A percentile compares a stretch with the other conserved stretches of the same genome.
These are phyloP conservation scores for Semaprochilodus insignis DNA, from an alignment of 2,797 vertebrate genomes.

Conservation along the genomic window DNA sequence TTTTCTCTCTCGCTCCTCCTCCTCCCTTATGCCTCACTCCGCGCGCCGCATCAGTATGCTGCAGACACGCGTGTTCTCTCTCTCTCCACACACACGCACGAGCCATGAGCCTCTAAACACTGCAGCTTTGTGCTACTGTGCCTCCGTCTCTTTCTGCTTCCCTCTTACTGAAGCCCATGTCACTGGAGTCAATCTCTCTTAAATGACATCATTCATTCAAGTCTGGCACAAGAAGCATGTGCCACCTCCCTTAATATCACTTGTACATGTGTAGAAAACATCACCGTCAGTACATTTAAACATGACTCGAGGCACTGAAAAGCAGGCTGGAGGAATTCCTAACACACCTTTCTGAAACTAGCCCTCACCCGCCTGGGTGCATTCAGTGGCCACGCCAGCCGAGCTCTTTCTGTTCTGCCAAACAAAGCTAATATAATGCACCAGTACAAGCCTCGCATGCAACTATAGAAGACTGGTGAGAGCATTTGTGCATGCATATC, in stretches of 20 bases:
- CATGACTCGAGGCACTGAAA: constrained; percentile 8
- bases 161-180: constrained; percentile 42
- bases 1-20: constrained; percentile 65
- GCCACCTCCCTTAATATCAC: constrained; percentile 1
- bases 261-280: neutral
- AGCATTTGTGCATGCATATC: neutral
- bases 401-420: neutral
- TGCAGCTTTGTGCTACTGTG: constrained; percentile 59
- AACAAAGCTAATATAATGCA: constrained; percentile 20
- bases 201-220: constrained; percentile 66
- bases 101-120: constrained; percentile 61
- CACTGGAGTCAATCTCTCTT: constrained; percentile 52
- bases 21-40: constrained; percentile 55
- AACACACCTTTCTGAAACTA: constrained; percentile 25
- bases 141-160: constrained; percentile 36
- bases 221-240: constrained; percentile 28
- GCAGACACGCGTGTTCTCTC: constrained; percentile 46
- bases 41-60: constrained; percentile 61
- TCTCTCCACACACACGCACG: constrained; percentile 42
- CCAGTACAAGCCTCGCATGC: neutral
- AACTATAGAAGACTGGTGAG: neutral
- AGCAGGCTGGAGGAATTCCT: neutral
- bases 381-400: neutral
- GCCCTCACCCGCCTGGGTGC: constrained; percentile 22
- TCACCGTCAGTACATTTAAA: constrained; percentile 2